Conservation (phyloP, 2,113 vertebrate species). For the Platysternon megacephalum region DNA sequence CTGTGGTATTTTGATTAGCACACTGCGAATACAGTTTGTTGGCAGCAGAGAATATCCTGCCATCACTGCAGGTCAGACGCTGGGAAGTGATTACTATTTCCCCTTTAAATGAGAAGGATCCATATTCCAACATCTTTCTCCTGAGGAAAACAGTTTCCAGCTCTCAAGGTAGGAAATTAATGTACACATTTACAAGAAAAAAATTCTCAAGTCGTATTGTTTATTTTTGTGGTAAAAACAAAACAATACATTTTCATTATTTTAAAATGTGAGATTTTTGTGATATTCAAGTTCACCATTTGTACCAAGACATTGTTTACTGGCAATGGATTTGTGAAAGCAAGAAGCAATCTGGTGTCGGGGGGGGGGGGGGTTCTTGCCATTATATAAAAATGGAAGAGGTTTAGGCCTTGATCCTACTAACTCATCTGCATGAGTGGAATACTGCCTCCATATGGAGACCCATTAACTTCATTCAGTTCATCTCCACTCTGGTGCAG, state of each 20-base stretch:
- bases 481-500: not conserved
- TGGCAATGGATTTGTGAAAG: not conserved
- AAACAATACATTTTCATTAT: not conserved
- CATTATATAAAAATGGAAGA: not conserved
- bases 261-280: not conserved
- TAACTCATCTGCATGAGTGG: not conserved
- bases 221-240: accelerated
- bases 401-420: not conserved
- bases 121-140: not conserved
- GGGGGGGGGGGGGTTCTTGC: not conserved
- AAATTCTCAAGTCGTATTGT: not conserved
- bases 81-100: not conserved
- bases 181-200: not conserved
- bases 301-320: not conserved
- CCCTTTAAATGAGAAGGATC: not conserved
- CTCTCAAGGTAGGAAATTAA: not conserved
- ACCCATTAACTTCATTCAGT: not conserved
- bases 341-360: not conserved
- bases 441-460: not conserved
- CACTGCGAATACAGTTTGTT: not conserved
- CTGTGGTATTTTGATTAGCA: not conserved
- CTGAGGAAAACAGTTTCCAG: not conserved
- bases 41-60: not conserved
- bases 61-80: not conserved
- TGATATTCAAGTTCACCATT: not conserved